Conservation (phyloP, 2,113 vertebrate species). For the Microcebus lehilahytsara region DNA sequence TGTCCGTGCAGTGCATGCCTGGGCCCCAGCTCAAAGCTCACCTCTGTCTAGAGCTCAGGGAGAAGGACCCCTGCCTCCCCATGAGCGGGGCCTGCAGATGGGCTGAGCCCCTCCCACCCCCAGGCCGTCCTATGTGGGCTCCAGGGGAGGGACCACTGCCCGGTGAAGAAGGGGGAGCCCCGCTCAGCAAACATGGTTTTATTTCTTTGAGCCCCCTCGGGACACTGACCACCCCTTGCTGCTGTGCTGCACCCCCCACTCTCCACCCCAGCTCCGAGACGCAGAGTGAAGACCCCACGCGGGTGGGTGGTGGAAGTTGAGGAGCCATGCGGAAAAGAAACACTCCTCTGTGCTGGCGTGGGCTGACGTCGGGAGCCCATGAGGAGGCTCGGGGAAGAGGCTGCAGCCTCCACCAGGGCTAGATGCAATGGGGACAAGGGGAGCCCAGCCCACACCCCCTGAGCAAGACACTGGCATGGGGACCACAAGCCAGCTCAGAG, state of each 20-base stretch:
- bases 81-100: no score
- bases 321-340: no score
- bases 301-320: background rate
- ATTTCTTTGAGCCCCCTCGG: background rate
- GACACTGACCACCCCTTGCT: no score
- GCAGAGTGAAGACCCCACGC: background rate
- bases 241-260: no score
- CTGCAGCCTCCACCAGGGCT: background rate
- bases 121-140: background rate
- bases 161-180: background rate
- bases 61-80: background rate
- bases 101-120: background rate
- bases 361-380: background rate
- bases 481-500: background rate
- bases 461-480: background rate
- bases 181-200: background rate
- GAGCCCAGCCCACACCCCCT: fast-evolving
- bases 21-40: background rate
- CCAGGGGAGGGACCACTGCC: background rate
- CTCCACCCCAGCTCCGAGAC: background rate
- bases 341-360: background rate
- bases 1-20: background rate
- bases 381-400: background rate
- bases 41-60: background rate
- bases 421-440: background rate